Conservation (phyloP, 2,113 vertebrate genomes). For the Chroicocephalus ridibundus region DNA sequence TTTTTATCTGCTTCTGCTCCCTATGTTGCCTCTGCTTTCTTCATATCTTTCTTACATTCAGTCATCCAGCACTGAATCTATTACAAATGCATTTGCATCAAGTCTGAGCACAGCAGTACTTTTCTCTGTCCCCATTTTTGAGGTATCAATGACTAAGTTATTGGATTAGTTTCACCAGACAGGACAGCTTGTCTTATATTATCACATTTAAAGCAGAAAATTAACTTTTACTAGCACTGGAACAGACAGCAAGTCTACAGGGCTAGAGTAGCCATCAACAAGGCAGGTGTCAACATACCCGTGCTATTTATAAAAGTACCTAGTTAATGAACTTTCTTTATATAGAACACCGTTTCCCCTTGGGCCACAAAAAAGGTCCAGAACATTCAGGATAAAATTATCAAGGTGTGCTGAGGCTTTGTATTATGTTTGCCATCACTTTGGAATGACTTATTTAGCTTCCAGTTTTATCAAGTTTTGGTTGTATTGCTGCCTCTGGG, state of each 20-base stretch:
- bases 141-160: background rate
- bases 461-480: background rate
- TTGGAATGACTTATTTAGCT: background rate
- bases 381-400: background rate
- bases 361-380: background rate
- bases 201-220: background rate
- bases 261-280: background rate
- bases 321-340: background rate
- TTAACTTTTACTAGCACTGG: background rate
- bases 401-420: background rate
- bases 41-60: background rate
- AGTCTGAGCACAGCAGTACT: background rate
- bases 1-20: background rate
- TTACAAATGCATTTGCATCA: background rate
- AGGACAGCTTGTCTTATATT: background rate
- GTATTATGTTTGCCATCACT: background rate
- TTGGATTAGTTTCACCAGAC: background rate
- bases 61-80: background rate
- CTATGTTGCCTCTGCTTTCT: background rate
- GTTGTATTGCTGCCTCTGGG: background rate
- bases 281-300: fast-evolving
- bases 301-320: background rate
- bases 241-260: background rate
- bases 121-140: background rate
- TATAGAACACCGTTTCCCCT: background rate